Evolutionary conservation across 2,888 invertebrate species (phyloP), one percentile per base, ranked within the genome.

Genomic region (Drosophila quinaria): DNA sequence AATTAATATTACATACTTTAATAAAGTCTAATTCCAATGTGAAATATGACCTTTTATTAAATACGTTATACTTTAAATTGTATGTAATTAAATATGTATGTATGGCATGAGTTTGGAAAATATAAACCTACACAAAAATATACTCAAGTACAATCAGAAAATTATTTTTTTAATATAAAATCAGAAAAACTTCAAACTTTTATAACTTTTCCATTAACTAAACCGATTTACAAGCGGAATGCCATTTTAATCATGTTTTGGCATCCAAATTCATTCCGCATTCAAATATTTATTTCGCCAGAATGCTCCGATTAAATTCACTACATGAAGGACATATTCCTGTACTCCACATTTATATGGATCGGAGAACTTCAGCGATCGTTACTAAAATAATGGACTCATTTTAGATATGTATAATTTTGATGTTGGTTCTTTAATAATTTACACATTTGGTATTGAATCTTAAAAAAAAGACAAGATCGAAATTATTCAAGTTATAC

Each of bases 381-480:
- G 1, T 25, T 25, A 10, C 11, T n/a, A 4, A 51, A 46, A 46
- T 52, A 44, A 61, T 52, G 37, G 15, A 5, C 15, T 25, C 5
- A 13, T 60, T 9, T 52, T 15, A 29, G 41, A 58, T 41, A 22
- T 41, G 54, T 41, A 5, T 11, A 75, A 75, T 73, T 73, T 77
- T 62, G 59, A 47, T 59, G 49, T 58, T 52, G 31, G 17, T 44
- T 47, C 60, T 66, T 69, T 63, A 44, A 46, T 62, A 70, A 54
- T 64, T 78, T 77, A 70, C 49, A 70, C 49, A 41, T 64, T 55
- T 74, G 29, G 41, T 66, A 35, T 64, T 59, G 44, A 39, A 67
- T 54, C 44, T 70, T 68, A 76, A 69, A 63, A 31, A 64, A 55
- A 19, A 33, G 50, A 55, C 46, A 31, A 60, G 9, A 49, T 49